These are phyloP conservation scores for Ceratosolen fusciceps DNA, from an alignment of 1,140 invertebrate species.

Conservation along the genomic window DNA sequence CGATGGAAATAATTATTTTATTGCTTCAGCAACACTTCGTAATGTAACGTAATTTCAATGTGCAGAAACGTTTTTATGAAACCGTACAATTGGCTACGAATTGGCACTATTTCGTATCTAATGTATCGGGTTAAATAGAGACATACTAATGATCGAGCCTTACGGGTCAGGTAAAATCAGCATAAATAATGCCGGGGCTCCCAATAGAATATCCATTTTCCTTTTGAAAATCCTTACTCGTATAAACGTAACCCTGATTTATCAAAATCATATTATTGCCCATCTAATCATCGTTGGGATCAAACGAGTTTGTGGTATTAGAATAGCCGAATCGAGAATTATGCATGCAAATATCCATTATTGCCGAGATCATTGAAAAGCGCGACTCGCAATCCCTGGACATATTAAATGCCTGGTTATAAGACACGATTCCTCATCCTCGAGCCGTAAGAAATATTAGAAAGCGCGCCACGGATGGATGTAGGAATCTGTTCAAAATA, in stretches of 20 bases:
- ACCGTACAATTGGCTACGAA: too few relatives aligned
- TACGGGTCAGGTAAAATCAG: too few relatives aligned
- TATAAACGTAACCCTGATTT: background rate
- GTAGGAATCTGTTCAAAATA: background rate
- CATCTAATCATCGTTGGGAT: background rate
- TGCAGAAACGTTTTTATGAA: too few relatives aligned
- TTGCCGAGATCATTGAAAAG: background rate
- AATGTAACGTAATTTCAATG: too few relatives aligned
- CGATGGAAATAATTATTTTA: too few relatives aligned
- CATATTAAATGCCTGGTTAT: background rate
- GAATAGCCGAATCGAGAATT: background rate
- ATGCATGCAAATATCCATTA: background rate
- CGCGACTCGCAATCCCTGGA: background rate
- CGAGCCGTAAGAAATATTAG: background rate
- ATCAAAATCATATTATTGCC: background rate
- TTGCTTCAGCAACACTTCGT: too few relatives aligned
- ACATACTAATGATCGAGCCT: too few relatives aligned
- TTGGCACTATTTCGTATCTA: too few relatives aligned
- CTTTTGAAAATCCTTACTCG: background rate
- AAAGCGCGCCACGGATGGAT: background rate
- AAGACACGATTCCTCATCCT: conserved; percentile 1
- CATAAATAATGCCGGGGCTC: too few relatives aligned
- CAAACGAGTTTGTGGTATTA: background rate
- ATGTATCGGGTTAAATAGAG: too few relatives aligned
- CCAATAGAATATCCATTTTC: background rate